Conservation (phyloP, 2,797 vertebrate genomes). For the Oreortyx pictus region DNA sequence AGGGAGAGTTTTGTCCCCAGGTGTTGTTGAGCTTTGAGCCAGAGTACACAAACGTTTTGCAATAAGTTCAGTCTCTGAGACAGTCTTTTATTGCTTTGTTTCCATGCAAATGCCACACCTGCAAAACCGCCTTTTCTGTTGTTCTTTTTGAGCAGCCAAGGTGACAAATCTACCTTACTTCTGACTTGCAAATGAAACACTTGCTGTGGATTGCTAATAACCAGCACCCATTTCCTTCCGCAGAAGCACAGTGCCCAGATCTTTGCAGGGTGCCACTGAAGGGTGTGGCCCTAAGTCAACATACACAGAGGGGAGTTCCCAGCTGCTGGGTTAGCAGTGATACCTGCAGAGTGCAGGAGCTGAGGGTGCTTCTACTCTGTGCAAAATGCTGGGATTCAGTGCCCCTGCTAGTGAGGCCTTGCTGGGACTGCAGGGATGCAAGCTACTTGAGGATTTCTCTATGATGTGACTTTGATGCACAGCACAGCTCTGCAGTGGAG, state of each 20-base stretch:
- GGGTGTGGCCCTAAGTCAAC: background rate
- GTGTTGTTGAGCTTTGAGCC: background rate
- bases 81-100: slow-evolving; percentile 30
- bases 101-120: background rate
- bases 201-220: background rate
- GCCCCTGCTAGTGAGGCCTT: background rate
- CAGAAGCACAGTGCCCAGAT: background rate
- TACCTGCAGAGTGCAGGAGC: background rate
- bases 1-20: background rate
- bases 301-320: background rate
- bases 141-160: background rate
- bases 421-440: accelerated
- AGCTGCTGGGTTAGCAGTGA: background rate
- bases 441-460: background rate
- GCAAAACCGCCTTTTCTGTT: slow-evolving; percentile 10
- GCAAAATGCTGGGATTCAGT: background rate
- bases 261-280: background rate
- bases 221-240: background rate
- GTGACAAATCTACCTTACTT: background rate
- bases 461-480: accelerated
- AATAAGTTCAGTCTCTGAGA: background rate
- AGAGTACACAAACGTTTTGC: background rate
- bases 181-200: background rate
- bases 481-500: too few species aligned
- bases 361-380: background rate